Conservation (phyloP, 2,888 invertebrate species). For the Meliscaeva auricollis region DNA sequence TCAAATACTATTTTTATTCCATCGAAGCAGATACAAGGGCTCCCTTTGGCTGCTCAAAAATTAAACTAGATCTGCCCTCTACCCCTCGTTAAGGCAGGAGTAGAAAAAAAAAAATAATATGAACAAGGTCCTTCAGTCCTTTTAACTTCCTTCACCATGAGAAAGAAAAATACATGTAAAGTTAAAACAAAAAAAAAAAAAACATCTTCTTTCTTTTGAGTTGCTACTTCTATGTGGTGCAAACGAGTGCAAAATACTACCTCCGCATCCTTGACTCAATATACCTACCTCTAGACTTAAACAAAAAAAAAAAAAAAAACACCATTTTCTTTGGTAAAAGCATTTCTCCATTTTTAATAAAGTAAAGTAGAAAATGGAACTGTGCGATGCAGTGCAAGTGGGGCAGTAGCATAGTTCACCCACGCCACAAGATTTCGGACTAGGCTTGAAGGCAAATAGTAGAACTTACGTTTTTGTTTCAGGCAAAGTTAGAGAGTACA, state of each 20-base stretch:
- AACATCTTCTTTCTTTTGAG: constrained; percentile 20
- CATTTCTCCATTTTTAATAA: constrained; percentile 66
- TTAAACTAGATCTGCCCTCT: not conserved
- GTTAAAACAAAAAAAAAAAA: not conserved
- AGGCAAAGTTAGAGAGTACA: constrained; percentile 46
- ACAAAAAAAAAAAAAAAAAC: not conserved
- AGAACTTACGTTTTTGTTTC: constrained; percentile 44
- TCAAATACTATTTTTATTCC: constrained; percentile 65
- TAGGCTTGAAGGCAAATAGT: constrained; percentile 32
- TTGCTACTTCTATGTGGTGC: constrained; percentile 41
- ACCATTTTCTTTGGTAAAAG: constrained; percentile 35
- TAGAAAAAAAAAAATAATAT: constrained; percentile 38
- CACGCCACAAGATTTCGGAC: constrained; percentile 29
- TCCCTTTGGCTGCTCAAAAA: constrained; percentile 46
- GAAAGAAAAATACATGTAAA: constrained; percentile 59
- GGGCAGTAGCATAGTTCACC: constrained; percentile 26
- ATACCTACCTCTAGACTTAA: constrained; percentile 43
- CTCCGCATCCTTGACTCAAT: constrained; percentile 57
- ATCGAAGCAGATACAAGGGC: constrained; percentile 67
- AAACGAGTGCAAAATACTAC: constrained; percentile 40
- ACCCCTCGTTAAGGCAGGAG: not conserved
- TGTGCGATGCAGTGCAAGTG: constrained; percentile 29
- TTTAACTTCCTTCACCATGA: constrained; percentile 35
- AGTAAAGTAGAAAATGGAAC: constrained; percentile 60
- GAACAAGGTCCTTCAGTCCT: constrained; percentile 53